These are phyloP conservation scores for Arenicola marina DNA, from an alignment of 2,888 invertebrate genomes.

Conservation along the genomic window DNA sequence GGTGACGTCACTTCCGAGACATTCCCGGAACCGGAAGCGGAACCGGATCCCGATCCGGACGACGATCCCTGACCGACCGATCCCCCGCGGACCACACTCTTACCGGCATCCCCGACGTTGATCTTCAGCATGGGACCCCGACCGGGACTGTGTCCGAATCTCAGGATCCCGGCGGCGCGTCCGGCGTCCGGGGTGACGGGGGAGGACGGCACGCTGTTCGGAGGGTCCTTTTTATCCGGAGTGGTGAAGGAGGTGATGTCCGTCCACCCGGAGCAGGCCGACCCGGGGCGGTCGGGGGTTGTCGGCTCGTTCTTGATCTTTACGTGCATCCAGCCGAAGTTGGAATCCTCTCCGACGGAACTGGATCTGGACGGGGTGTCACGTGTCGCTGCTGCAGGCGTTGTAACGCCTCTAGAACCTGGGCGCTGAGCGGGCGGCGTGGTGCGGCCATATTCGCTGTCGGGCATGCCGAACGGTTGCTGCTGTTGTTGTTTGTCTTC, in stretches of 20 bases:
- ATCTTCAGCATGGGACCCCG: not conserved
- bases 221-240: conserved; percentile 1
- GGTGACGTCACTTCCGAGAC: not conserved
- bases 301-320: conserved; percentile 24
- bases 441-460: no score
- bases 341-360: no score
- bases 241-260: not conserved
- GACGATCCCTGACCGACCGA: not conserved
- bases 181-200: not conserved
- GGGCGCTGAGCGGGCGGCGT: no score
- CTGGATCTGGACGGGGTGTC: no score
- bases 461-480: no score
- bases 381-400: no score
- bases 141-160: not conserved
- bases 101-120: not conserved
- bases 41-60: not conserved
- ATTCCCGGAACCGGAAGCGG: not conserved
- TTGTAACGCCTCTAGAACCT: no score
- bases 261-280: conserved; percentile 2
- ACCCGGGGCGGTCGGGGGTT: conserved; percentile 5
- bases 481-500: no score
- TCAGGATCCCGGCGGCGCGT: not conserved
- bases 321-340: conserved; percentile 21
- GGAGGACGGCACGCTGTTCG: conserved; percentile 1
- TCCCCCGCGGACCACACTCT: not conserved